Conservation (phyloP, 2,797 vertebrate genomes). For the Nothura maculosa region DNA sequence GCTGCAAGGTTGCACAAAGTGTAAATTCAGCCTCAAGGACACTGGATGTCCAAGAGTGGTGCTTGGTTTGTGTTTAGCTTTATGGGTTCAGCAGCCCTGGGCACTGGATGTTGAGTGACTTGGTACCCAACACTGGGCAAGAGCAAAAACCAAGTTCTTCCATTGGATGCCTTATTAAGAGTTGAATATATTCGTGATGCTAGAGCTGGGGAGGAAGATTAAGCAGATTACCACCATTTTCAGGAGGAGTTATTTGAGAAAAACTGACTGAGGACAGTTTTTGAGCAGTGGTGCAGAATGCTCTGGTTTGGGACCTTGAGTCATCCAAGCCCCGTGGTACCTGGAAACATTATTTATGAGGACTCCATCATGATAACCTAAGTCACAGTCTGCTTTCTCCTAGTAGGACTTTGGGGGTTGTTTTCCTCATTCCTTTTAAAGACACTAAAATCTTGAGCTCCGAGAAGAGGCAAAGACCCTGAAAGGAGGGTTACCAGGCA, state of each 20-base stretch:
- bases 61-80: neutral
- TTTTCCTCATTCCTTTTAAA: neutral
- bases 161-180: neutral
- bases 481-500: neutral
- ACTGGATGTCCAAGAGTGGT: neutral
- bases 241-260: neutral
- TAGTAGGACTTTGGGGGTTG: neutral
- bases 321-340: neutral
- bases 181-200: fast-evolving
- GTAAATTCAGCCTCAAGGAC: neutral
- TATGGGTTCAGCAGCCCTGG: neutral
- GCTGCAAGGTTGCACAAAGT: neutral
- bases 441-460: fast-evolving
- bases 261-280: fast-evolving
- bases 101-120: neutral
- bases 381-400: neutral
- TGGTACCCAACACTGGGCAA: neutral
- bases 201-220: neutral
- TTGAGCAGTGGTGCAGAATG: neutral
- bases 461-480: neutral
- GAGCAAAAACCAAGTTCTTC: neutral
- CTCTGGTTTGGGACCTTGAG: neutral
- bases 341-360: neutral
- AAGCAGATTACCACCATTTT: neutral
- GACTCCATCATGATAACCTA: neutral